Percentiles rank a stretch among this genome's conserved stretches.
These are phyloP conservation scores for Panthera tigris DNA, from an alignment of 2,113 vertebrate genomes.

Conservation along the genomic window DNA sequence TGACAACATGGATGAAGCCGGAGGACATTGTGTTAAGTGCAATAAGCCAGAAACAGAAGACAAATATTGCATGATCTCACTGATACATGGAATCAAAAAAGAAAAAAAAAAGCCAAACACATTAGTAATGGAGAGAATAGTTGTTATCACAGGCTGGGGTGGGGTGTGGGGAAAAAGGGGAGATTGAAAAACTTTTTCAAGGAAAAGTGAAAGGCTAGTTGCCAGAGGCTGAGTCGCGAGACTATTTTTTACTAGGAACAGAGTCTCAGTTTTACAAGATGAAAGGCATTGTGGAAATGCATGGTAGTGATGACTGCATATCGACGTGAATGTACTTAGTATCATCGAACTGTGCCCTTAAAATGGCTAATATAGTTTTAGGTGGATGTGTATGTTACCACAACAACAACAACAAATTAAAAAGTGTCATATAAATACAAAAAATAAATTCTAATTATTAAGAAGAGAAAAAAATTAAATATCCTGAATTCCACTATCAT, in stretches of 20 bases:
- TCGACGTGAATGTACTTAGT: not conserved
- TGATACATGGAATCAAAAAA: not conserved
- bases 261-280: not conserved
- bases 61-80: not conserved
- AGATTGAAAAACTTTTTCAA: not conserved
- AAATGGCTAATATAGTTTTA: not conserved
- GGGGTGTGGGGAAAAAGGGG: rapidly evolving
- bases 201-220: not conserved
- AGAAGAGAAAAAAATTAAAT: not conserved
- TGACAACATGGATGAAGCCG: not conserved
- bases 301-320: not conserved
- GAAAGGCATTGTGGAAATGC: not conserved
- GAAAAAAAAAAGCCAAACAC: not conserved
- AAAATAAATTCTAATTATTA: not conserved
- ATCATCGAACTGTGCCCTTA: not conserved
- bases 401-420: not conserved
- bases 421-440: not conserved
- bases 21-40: not conserved
- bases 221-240: not conserved
- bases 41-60: not conserved
- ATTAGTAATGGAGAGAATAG: not conserved
- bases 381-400: not conserved
- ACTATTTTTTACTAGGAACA: not conserved
- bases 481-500: not conserved
- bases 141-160: not conserved